Base-by-base conservation (phyloP, 2,113 vertebrate species). In the Hippocampus abdominalis region DNA sequence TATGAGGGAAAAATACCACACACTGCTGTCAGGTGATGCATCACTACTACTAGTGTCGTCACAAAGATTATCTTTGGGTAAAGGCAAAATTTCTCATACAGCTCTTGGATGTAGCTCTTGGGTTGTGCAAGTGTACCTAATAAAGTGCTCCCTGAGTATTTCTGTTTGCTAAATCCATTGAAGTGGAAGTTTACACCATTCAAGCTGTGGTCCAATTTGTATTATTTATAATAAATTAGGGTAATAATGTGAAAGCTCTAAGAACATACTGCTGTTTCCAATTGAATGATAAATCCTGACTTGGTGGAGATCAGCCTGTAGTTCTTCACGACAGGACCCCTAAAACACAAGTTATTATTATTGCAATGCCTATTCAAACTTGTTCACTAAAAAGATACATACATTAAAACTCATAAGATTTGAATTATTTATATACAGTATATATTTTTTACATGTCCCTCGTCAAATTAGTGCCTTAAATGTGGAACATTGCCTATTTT, bases 261-360 rank as follows among this genome's bases (percentile, higher is more conserved):
- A 40, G 25, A 32, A 91, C 93, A 88, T 81, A 95, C 94, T 59
- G 84, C 71, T 48, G 64, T 90, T 27, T 94, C 91, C 68, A 95
- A 70, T 67, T 93, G 86, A 2, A 95, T 93, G 65, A 89, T 36
- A 42, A 92, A 94, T 64, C 89, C 88, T 8, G 65, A 8, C n/a
- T 82, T 87, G 48, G 70, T 54, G 21, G 69, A 73, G 6, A 80
- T 77, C 79, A 96, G 83, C 90, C 83, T 94, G 88, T 90, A 95
- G 84, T 95, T 93, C 81, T 91, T 96, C 71, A 91, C 75, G 71
- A 72, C 36, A 2, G 81, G 81, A 48, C 82, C 76, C 25, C 93
- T 94, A 83, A 77, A 92, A 93, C 71, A 83, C n/a, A 62, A 75
- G 5, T 29, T 16, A 13, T 61, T 3, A 59, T 25, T 29, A 59